phyloP scores from a whole-genome alignment of 53 echinoderm and acorn worm genomes.

The Mesocentrotus franciscanus region DNA sequence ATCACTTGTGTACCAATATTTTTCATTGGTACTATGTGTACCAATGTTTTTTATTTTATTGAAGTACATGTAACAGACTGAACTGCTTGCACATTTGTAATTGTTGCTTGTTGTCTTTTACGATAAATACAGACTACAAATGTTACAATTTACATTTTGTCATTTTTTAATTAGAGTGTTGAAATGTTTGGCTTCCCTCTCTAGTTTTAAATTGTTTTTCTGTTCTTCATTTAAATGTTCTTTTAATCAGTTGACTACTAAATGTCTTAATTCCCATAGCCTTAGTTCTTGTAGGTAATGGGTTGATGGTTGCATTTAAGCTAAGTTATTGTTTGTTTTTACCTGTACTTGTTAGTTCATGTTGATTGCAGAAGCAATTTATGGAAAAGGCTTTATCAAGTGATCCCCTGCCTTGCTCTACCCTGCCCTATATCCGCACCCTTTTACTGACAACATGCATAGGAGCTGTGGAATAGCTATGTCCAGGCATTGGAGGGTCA shows the following conservation, averaged over 20 bases:
- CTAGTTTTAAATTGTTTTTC: too few relatives aligned
- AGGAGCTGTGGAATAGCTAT: not conserved
- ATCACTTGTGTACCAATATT: not conserved
- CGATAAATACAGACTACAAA: not conserved
- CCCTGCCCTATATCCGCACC: not conserved
- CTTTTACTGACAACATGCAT: not conserved
- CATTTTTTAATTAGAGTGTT: not conserved
- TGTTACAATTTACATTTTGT: not conserved
- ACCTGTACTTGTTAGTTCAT: too few relatives aligned
- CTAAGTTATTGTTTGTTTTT: too few relatives aligned
- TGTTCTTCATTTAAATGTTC: too few relatives aligned
- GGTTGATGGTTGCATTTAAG: too few relatives aligned
- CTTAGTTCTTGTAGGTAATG: too few relatives aligned
- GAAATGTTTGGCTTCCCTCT: too few relatives aligned
- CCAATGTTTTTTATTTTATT: not conserved
- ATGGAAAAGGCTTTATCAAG: too few relatives aligned
- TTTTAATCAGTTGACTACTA: too few relatives aligned
- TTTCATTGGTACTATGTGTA: not conserved
- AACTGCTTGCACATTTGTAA: not conserved
- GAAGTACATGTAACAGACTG: not conserved
- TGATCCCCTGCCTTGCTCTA: not conserved
- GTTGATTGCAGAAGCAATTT: too few relatives aligned
- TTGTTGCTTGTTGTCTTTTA: not conserved
- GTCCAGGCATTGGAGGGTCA: too few relatives aligned
- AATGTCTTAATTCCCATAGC: too few relatives aligned